Conservation (phyloP, 2,113 vertebrate species). For the Neolamprologus kungweensis region DNA sequence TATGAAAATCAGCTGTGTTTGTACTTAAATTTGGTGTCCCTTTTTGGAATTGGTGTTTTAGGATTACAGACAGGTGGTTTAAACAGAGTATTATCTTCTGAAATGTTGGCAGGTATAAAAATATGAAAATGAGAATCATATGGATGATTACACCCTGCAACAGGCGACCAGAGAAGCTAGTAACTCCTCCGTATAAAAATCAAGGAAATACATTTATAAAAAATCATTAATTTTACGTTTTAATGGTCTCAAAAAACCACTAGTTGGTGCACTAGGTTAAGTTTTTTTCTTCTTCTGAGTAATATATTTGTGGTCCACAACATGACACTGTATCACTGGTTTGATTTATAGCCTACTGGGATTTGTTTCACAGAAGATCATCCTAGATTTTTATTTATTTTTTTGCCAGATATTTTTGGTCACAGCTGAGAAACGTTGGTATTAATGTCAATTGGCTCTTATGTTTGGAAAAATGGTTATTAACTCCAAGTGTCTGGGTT, state of each 20-base stretch:
- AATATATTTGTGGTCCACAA: background rate
- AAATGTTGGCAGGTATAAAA: background rate
- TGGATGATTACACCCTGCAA: background rate
- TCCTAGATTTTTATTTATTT: background rate
- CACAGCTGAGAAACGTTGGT: background rate
- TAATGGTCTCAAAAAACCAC: background rate
- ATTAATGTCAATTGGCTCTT: background rate
- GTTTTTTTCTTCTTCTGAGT: rapidly evolving
- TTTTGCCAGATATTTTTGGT: background rate
- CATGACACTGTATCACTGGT: background rate
- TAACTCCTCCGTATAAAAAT: background rate
- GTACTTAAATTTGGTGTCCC: background rate
- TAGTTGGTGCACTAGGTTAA: background rate
- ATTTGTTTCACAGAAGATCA: background rate
- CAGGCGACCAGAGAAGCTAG: background rate
- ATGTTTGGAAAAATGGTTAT: background rate
- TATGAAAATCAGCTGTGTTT: background rate
- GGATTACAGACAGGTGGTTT: background rate
- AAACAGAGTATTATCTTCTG: background rate
- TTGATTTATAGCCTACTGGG: background rate
- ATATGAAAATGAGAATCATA: background rate
- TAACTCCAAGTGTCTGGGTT: slow-evolving; percentile 25
- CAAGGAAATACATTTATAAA: background rate
- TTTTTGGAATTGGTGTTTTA: background rate
- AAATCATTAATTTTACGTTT: rapidly evolving